Conservation (phyloP, 2,113 vertebrate species). For the Microtus richardsoni region DNA sequence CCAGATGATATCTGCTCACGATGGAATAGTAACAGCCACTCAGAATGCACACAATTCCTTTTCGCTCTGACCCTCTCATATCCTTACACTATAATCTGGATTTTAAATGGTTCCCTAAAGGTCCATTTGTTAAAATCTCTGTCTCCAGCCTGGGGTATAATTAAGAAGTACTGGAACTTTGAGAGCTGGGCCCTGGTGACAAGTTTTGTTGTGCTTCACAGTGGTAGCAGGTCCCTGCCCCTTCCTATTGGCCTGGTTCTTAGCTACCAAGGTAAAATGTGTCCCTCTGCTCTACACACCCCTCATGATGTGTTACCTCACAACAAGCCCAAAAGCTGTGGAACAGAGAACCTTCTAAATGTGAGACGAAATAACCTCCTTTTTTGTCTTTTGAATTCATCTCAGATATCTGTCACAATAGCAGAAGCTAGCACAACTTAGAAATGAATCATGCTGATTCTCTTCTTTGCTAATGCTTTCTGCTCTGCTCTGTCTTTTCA, state of each 20-base stretch:
- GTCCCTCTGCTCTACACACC: not conserved
- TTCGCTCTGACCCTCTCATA: not conserved
- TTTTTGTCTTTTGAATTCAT: not conserved
- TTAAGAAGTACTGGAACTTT: not conserved
- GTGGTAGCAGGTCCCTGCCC: too few relatives aligned
- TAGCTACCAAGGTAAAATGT: not conserved
- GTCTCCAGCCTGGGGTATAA: fast-evolving
- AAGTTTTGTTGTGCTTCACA: not conserved
- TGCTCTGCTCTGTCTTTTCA: not conserved
- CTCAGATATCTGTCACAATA: not conserved
- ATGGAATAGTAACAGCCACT: not conserved
- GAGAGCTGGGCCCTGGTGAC: not conserved
- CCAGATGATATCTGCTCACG: not conserved
- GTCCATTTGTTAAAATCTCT: not conserved
- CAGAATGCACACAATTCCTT: not conserved
- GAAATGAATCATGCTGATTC: not conserved
- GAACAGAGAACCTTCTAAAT: not conserved
- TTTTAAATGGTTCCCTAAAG: not conserved
- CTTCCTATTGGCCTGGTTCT: not conserved
- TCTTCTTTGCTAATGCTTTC: not conserved
- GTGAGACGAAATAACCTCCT: not conserved
- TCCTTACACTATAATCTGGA: not conserved
- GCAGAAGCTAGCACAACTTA: not conserved
- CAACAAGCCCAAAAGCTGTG: not conserved
- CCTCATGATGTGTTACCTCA: not conserved